phyloP scores from a whole-genome alignment of 2,113 vertebrate genomes.

The Tetraodon nigroviridis region DNA sequence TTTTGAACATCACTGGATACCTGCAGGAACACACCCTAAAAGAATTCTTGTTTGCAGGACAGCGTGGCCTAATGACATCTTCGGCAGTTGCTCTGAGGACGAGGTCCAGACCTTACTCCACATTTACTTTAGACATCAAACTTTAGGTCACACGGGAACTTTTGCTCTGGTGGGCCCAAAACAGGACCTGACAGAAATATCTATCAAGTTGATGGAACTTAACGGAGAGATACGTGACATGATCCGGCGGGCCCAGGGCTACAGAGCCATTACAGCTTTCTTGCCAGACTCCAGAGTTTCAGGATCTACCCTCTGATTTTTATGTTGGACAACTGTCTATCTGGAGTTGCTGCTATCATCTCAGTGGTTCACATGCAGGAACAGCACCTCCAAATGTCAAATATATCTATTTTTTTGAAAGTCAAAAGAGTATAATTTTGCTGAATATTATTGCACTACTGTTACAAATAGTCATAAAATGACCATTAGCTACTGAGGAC shows the following conservation, averaged over 20 bases:
- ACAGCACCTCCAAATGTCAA: conserved; percentile 73
- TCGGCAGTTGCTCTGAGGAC: conserved; percentile 87
- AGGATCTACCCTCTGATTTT: conserved; percentile 88
- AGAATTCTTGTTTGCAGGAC: conserved; percentile 70
- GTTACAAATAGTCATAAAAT: conserved; percentile 68
- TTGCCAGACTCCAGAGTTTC: conserved; percentile 88
- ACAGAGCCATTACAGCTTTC: conserved; percentile 84
- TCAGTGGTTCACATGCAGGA: conserved; percentile 66
- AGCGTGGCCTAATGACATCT: conserved; percentile 93
- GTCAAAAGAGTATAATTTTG: conserved; percentile 54
- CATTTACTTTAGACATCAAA: conserved; percentile 96
- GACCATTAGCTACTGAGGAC: conserved; percentile 77
- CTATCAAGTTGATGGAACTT: conserved; percentile 87
- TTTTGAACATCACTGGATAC: no score
- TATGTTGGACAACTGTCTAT: conserved; percentile 57
- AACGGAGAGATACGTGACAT: conserved; percentile 92
- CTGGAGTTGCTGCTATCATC: conserved; percentile 76
- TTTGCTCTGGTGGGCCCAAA: conserved; percentile 93
- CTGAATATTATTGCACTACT: conserved; percentile 76
- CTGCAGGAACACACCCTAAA: no score
- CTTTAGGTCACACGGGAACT: conserved; percentile 90
- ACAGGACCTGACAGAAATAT: conserved; percentile 90
- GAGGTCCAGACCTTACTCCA: conserved; percentile 94
- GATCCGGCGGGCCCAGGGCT: conserved; percentile 86
- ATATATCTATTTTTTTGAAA: conserved; percentile 55